These are phyloP conservation scores for Lagorchestes hirsutus DNA, from an alignment of 2,797 vertebrate species.

Conservation along the genomic window DNA sequence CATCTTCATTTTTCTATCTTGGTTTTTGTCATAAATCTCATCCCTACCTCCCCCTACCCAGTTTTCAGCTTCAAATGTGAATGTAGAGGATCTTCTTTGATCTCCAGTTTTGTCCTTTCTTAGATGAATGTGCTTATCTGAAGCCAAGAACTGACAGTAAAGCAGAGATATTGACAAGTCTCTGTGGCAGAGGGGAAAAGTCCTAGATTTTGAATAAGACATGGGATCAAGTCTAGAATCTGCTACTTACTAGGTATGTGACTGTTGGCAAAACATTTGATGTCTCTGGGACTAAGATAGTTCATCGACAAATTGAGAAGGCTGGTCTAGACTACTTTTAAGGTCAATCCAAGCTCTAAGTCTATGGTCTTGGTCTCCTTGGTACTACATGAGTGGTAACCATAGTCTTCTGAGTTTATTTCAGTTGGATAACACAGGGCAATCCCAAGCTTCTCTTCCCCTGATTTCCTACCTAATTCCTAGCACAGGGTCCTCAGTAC, in stretches of 20 bases:
- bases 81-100: not conserved
- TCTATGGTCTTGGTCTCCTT: not conserved
- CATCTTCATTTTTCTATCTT: conserved; percentile 40
- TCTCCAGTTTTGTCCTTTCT: not conserved
- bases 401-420: not conserved
- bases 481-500: not conserved
- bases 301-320: not conserved
- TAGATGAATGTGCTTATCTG: not conserved
- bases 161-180: not conserved
- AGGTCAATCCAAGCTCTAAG: not conserved
- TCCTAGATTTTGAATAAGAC: not conserved
- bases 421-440: not conserved
- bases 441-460: not conserved
- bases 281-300: not conserved
- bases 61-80: conserved; percentile 24
- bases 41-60: not conserved
- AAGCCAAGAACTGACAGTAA: not conserved
- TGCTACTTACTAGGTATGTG: not conserved
- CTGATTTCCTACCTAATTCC: not conserved
- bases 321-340: not conserved
- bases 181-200: not conserved
- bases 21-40: conserved; percentile 25
- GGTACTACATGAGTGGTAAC: not conserved
- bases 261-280: not conserved
- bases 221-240: not conserved